A percentile compares a stretch with the other conserved stretches of the same genome.
Conservation (phyloP, 2,888 invertebrate species). For the Tenthredo scrophulariae region DNA sequence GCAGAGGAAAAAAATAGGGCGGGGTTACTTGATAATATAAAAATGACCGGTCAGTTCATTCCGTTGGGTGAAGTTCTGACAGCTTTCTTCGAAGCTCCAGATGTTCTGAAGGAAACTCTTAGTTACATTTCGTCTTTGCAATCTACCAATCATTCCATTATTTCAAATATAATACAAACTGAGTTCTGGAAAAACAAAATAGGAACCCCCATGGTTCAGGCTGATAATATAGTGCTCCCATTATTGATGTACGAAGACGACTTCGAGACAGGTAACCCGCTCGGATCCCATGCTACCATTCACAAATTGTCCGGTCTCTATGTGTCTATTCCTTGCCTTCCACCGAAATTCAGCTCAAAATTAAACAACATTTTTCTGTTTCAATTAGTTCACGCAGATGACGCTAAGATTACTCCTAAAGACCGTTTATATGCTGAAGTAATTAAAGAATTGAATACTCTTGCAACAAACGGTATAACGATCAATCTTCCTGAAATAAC, state of each 20-base stretch:
- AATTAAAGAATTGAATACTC: constrained; percentile 54
- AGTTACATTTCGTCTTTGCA: not conserved
- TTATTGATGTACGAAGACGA: not conserved
- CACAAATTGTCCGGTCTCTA: constrained; percentile 24
- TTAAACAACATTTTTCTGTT: constrained; percentile 58
- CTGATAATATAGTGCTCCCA: not conserved
- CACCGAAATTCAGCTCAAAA: not conserved
- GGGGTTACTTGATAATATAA: constrained; percentile 3
- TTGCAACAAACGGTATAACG: constrained; percentile 55
- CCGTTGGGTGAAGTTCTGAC: not conserved
- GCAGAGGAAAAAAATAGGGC: not conserved
- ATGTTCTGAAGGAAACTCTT: not conserved
- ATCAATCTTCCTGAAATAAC: constrained; percentile 28
- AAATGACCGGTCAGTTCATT: not conserved
- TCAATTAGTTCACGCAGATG: constrained; percentile 54
- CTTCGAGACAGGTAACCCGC: constrained; percentile 3
- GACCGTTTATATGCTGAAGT: constrained; percentile 51
- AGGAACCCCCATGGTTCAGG: not conserved
- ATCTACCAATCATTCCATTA: not conserved
- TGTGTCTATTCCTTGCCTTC: constrained; percentile 19
- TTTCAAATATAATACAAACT: constrained; percentile 20
- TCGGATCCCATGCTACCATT: not conserved
- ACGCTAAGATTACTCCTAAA: constrained; percentile 55
- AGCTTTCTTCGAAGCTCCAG: constrained; percentile 4
- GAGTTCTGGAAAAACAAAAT: constrained; percentile 3